Percentiles rank a stretch among this genome's conserved stretches.
Conservation (phyloP, 2,888 invertebrate genomes). For the Holacanthella duospinosa region DNA sequence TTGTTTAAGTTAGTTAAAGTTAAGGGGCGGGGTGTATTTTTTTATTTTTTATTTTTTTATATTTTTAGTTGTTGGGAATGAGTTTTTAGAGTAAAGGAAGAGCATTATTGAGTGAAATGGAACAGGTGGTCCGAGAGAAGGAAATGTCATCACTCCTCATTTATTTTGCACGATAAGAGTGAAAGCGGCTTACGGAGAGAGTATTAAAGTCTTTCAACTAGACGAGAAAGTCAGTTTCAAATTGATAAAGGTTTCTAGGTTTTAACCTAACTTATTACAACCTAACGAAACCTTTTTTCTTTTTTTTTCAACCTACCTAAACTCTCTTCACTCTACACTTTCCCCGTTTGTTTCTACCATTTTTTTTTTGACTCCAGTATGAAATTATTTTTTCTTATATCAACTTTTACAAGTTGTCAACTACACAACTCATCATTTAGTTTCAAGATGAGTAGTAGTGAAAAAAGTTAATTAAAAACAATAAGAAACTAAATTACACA, state of each 20-base stretch:
- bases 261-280: not conserved
- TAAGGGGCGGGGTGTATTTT: too few relatives aligned
- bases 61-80: too few relatives aligned
- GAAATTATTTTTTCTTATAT: too few relatives aligned
- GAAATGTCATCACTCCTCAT: slow-evolving; percentile 36
- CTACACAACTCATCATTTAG: not conserved
- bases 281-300: not conserved
- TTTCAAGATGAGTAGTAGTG: not conserved
- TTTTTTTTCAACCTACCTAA: not conserved
- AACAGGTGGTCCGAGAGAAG: slow-evolving; percentile 31
- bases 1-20: too few relatives aligned
- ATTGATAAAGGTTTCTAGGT: slow-evolving; percentile 23
- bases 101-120: slow-evolving; percentile 14
- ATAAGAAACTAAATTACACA: too few relatives aligned
- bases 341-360: too few relatives aligned
- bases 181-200: slow-evolving; percentile 28
- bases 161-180: slow-evolving; percentile 34
- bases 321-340: not conserved
- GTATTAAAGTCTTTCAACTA: slow-evolving; percentile 28
- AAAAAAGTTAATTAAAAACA: not conserved
- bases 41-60: too few relatives aligned
- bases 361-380: too few relatives aligned
- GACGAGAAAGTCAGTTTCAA: slow-evolving; percentile 18
- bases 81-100: too few relatives aligned
- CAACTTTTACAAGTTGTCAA: too few relatives aligned